Base-by-base conservation (phyloP, 2,113 vertebrate species). In the Limanda limanda region DNA sequence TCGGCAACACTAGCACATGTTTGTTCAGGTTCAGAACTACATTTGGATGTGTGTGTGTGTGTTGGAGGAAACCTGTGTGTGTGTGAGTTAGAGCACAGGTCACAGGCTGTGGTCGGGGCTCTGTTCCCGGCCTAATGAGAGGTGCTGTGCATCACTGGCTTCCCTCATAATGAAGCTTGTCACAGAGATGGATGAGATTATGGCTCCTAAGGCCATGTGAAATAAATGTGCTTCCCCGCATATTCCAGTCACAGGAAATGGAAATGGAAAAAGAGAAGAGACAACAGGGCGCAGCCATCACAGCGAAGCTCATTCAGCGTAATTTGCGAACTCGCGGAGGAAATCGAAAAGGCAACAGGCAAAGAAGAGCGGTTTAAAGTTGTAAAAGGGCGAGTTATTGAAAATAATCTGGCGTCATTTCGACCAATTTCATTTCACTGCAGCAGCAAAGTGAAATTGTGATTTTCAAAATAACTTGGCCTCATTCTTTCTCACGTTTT, bases 111-210 rank as follows among this genome's bases (percentile, higher is more conserved):
- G 88, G 83, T 86, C 56, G 77, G 83, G 83, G 84, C 86, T 91
- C 86, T 88, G 86, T 90, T 89, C 88, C 85, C 87, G 89, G 78
- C 82, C 91, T 92, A 92, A 94, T 93, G 92, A 92, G 91, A 81
- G 85, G 86, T 90, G 90, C 91, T 91, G 93, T 90, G 93, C 92
- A 90, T 94, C 93, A 92, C 88, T 86, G 89, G 92, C 81, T 90
- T 89, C 82, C 83, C 87, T 86, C 89, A 79, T 94, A 94, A 94
- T 94, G 94, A 94, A 94, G 92, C 91, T 93, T 94, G 94, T 95
- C 94, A 93, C 86, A 76, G 89, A 95, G 92, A 95, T 92, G 90
- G 90, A 94, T 94, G 91, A 92, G 92, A 94, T 94, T 93, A 92
- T 92, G 85, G 90, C 84, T 89, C 88, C 85, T 79, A 87, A 92